Percentiles rank a stretch among this genome's conserved stretches.
These are phyloP conservation scores for Apostichopus parvimensis DNA, from an alignment of 35 echinoderm and acorn worm species.

Conservation along the genomic window DNA sequence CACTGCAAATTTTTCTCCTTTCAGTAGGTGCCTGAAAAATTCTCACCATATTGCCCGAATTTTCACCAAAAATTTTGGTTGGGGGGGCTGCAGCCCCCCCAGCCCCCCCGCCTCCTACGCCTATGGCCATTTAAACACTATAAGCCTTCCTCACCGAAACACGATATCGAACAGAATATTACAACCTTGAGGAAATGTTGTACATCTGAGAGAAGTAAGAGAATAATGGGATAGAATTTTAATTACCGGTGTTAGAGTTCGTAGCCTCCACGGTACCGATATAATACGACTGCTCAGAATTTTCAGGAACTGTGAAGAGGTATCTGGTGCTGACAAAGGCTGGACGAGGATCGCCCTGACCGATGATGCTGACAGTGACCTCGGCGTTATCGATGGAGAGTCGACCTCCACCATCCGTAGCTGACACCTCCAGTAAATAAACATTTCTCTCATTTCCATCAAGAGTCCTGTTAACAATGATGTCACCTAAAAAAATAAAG, in stretches of 20 bases:
- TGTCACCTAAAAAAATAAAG: slow-evolving; percentile 61
- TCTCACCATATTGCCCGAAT: too few species aligned
- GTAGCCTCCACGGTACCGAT: slow-evolving; percentile 75
- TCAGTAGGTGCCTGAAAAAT: too few species aligned
- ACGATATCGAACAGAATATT: too few species aligned
- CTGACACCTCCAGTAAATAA: slow-evolving; percentile 67
- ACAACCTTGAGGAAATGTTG: too few species aligned
- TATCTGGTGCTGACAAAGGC: slow-evolving; percentile 70
- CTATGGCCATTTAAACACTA: too few species aligned
- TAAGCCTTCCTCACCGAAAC: too few species aligned
- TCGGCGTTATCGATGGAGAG: slow-evolving; percentile 73
- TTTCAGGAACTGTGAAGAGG: slow-evolving; percentile 72
- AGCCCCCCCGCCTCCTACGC: too few species aligned
- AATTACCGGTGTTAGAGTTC: slow-evolving; percentile 80
- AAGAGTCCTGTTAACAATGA: slow-evolving; percentile 70
- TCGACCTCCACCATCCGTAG: slow-evolving; percentile 80
- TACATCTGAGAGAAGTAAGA: background rate
- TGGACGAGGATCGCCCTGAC: slow-evolving; percentile 76
- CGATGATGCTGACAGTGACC: slow-evolving; percentile 87
- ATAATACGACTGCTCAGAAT: slow-evolving; percentile 19
- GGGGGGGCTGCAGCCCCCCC: too few species aligned
- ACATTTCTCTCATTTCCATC: slow-evolving; percentile 59
- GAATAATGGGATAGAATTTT: background rate
- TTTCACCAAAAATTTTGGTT: too few species aligned
- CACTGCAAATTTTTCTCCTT: too few species aligned